Evolutionary conservation across 2,888 invertebrate species (phyloP), one percentile per base, ranked within the genome.

Genomic region (Drosophila birchii): DNA sequence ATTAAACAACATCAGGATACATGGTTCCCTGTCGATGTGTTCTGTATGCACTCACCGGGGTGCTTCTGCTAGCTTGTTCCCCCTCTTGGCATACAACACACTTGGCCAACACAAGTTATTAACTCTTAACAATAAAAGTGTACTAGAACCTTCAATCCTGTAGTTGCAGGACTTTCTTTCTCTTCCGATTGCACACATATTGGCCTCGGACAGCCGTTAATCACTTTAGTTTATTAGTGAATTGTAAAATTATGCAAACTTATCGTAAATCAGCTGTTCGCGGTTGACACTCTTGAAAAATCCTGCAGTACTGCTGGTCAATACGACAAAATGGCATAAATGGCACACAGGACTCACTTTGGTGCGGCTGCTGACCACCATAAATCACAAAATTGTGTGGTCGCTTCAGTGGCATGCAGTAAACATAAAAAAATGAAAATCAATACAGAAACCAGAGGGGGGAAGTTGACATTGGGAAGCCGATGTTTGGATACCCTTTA

Each of bases 271-370:
- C 72, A 70, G 78, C 63, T 82, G 83, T 75, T 86, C 75, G 66
- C 47, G 68, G 75, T 68, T 86, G 81, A 82, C 81, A 82, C 69
- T 81, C 75, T 74, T 86, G 86, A 86, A 86, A 81, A 78, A 82
- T 86, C 80, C 66, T 70, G 51, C 63, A 26, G 55, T 39, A n/a
- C 51, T 29, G 47, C 43, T 2, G 16, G 29, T 26, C 23, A 20
- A 55, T 55, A 49, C 29, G 69, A 39, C 23, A 47, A 68, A 67
- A 67, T 67, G 68, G 39, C 34, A 44, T 55, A 68, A 67, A 67
- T 67, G 68, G 39, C 34, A 44, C 26, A 38, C 67, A 66, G 67
- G 45, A 44, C 44, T 44, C 43, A 44, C 41, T 44, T 43, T n/a
- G 41, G 20, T 16, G n/a, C 20, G n/a, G 29, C 23, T 66, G 39